Conservation (phyloP, 2,888 invertebrate species). For the Ischnus inquisitorius region DNA sequence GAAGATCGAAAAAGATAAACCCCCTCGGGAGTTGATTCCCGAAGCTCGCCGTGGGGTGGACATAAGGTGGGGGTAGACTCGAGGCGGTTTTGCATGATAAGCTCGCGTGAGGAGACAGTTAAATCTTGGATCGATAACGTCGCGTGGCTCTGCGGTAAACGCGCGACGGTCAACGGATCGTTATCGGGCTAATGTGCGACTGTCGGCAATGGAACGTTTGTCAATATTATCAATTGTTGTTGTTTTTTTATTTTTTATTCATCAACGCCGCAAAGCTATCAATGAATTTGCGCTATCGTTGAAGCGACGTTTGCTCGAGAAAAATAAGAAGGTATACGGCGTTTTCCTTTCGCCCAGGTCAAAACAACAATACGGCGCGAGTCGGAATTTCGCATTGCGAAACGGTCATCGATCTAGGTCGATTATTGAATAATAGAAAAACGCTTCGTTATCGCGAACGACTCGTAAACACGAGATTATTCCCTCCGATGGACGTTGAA, state of each 20-base stretch:
- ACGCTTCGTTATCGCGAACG: too few relatives aligned
- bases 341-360: too few relatives aligned
- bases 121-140: conserved; percentile 8
- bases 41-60: neutral
- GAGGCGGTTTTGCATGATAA: conserved; percentile 1
- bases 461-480: too few relatives aligned
- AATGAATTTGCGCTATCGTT: neutral
- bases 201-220: conserved; percentile 1
- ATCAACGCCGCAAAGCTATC: neutral
- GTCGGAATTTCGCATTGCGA: too few relatives aligned
- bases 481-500: too few relatives aligned
- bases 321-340: too few relatives aligned
- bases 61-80: neutral
- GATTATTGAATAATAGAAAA: too few relatives aligned
- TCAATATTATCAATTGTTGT: neutral
- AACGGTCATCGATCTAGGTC: too few relatives aligned
- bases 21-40: conserved; percentile 2
- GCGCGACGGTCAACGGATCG: neutral
- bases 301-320: too few relatives aligned
- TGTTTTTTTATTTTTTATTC: neutral
- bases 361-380: too few relatives aligned
- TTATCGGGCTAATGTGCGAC: conserved; percentile 8
- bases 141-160: conserved; percentile 3
- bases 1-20: neutral
- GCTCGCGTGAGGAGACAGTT: conserved; percentile 5